Percentiles rank a stretch among this genome's conserved stretches.
Evolutionary conservation across 2,888 invertebrate species (phyloP).

Genomic region (Argyresthia albistria): DNA sequence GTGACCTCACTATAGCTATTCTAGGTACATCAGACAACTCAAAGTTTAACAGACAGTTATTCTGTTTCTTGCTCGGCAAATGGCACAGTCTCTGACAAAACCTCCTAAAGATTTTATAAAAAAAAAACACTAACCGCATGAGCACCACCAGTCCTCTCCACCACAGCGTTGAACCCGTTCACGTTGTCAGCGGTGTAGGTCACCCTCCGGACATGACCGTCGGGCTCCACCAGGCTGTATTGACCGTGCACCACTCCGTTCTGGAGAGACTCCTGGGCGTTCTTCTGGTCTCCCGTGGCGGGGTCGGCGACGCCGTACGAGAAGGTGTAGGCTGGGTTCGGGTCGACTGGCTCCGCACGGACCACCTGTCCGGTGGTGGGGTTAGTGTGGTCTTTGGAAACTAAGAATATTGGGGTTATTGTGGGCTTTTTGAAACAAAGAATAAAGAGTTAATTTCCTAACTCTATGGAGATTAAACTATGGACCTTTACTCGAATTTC

Average conservation of each 20-base stretch:
- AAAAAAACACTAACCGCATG: slow-evolving; percentile 38
- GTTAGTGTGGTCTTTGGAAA: too few relatives aligned
- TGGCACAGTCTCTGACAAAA: too few relatives aligned
- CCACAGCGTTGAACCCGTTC: slow-evolving; percentile 68
- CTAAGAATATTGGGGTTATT: too few relatives aligned
- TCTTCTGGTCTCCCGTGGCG: slow-evolving; percentile 65
- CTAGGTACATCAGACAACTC: too few relatives aligned
- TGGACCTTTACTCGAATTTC: too few relatives aligned
- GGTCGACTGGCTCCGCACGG: slow-evolving; percentile 60
- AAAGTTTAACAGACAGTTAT: too few relatives aligned
- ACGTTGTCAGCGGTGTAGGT: slow-evolving; percentile 69
- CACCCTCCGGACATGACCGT: slow-evolving; percentile 60
- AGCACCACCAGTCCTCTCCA: slow-evolving; percentile 54
- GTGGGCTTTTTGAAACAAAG: too few relatives aligned
- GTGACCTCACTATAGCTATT: too few relatives aligned
- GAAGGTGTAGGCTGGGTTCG: slow-evolving; percentile 67
- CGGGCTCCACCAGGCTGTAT: slow-evolving; percentile 67
- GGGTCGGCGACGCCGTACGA: slow-evolving; percentile 66
- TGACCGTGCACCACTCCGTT: slow-evolving; percentile 68
- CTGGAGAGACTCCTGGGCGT: slow-evolving; percentile 60
- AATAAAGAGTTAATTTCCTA: too few relatives aligned
- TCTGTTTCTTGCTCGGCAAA: too few relatives aligned
- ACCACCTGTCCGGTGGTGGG: slow-evolving; percentile 27
- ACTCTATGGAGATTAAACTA: too few relatives aligned
- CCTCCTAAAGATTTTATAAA: too few relatives aligned